These are phyloP conservation scores for Oreochromis tanganicae DNA, from an alignment of 2,113 vertebrate genomes.

Conservation along the genomic window DNA sequence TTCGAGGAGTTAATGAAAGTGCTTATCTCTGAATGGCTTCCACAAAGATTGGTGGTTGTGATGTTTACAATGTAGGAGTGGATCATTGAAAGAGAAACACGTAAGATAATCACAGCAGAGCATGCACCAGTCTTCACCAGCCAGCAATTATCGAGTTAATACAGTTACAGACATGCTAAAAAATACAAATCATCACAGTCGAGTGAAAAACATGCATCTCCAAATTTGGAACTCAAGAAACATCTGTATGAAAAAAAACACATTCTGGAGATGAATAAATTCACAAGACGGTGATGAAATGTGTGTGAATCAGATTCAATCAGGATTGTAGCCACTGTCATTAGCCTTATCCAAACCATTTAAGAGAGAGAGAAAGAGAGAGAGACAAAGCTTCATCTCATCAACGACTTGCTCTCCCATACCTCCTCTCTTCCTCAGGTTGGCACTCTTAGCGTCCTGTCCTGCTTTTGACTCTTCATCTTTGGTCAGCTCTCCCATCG, in stretches of 20 bases:
- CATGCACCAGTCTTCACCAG: conserved; percentile 17
- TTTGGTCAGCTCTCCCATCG: conserved; percentile 37
- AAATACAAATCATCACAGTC: neutral
- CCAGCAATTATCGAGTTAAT: neutral
- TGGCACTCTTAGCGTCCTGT: conserved; percentile 73
- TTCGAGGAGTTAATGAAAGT: neutral
- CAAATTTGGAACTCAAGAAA: neutral
- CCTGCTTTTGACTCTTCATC: conserved; percentile 69
- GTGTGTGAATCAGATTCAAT: neutral
- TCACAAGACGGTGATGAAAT: neutral
- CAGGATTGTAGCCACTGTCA: neutral
- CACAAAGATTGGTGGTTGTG: neutral
- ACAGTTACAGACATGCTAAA: neutral
- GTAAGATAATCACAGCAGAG: neutral
- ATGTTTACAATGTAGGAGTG: neutral
- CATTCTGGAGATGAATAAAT: neutral
- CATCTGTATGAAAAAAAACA: neutral
- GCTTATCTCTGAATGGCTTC: neutral
- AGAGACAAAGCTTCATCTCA: neutral
- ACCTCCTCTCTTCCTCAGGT: conserved; percentile 84
- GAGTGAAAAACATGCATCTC: neutral
- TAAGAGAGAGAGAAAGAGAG: neutral
- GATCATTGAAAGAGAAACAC: neutral
- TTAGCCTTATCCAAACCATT: neutral
- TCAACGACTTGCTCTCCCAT: conserved; percentile 2